Evolutionary conservation across 2,888 invertebrate genomes (phyloP), one percentile per base, ranked within the genome.

Genomic region (Drosophila cognata): DNA sequence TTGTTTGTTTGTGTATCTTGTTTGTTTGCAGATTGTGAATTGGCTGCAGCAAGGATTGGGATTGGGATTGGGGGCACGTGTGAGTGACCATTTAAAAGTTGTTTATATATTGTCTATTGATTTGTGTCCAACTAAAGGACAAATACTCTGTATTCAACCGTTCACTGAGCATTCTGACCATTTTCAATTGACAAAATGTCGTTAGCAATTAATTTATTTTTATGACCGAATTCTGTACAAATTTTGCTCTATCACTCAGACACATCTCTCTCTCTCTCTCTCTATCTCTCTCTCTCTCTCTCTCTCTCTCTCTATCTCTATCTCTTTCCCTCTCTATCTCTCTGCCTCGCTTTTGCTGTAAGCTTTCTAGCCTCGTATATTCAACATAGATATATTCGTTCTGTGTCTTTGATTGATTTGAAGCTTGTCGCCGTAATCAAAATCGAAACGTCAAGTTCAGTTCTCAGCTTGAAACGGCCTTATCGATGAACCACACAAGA

Each of bases 201-300:
- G 71, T 59, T 74, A 74, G 58, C 89, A 88, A 88, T 85, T 88
- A 84, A 86, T 86, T 88, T 84, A 86, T 88, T 88, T 85, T 83
- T 73, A 88, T 83, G 74, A 88, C 88, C 81, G 71, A 85, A 69
- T 70, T 59, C 77, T 75, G 79, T 81, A 77, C 74, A 82, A 84
- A 81, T 71, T 65, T 65, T 16, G 36, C 41, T 52, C n/a, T 10
- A 21, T 10, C 64, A 10, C 33, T 21, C 18, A 48, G 4, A 35
- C 29, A 46, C 28, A 50, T 33, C 33, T 33, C 50, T 18, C 28
- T 2, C 5, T 1, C 8, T 13, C 21, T 5, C 2, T 4, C 50
- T 13, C 55, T 5, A 31, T 2, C 21, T 16, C 36, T 5, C 31
- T 1, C 36, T 28, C 16, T 4, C 3, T 29, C 21, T 13, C n/a